These are phyloP conservation scores for Anneissia japonica DNA, from an alignment of 35 echinoderm and acorn worm species.

Conservation along the genomic window DNA sequence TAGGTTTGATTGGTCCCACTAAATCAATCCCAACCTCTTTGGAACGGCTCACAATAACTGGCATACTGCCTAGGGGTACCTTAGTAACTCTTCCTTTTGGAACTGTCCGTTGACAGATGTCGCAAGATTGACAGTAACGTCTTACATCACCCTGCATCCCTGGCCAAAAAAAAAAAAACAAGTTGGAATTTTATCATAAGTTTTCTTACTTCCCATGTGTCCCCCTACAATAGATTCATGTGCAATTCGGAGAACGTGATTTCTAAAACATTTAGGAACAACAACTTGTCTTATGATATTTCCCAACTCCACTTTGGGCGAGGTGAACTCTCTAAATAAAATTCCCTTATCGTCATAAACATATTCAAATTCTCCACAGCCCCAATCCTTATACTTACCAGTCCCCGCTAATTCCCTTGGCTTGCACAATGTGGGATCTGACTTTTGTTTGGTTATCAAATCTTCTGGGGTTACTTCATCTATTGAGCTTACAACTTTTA, in stretches of 20 bases:
- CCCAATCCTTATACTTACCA: not conserved
- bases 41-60: constrained; percentile 24
- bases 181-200: not conserved
- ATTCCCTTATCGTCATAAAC: not conserved
- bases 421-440: not conserved
- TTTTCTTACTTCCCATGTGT: not conserved
- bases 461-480: not conserved
- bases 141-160: constrained; percentile 34
- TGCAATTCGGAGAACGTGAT: not conserved
- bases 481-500: not conserved
- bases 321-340: not conserved
- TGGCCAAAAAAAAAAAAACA: constrained; percentile 25
- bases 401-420: not conserved
- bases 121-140: constrained; percentile 9
- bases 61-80: constrained; percentile 12
- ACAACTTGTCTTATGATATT: not conserved
- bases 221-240: constrained; percentile 6
- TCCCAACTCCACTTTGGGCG: not conserved
- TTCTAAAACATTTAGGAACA: not conserved
- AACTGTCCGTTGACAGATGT: not conserved
- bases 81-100: not conserved
- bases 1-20: constrained; percentile 45
- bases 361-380: not conserved
- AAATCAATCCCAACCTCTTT: constrained; percentile 39
- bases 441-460: not conserved